Base-by-base conservation (phyloP, 2,113 vertebrate genomes). In the Lepus europaeus region DNA sequence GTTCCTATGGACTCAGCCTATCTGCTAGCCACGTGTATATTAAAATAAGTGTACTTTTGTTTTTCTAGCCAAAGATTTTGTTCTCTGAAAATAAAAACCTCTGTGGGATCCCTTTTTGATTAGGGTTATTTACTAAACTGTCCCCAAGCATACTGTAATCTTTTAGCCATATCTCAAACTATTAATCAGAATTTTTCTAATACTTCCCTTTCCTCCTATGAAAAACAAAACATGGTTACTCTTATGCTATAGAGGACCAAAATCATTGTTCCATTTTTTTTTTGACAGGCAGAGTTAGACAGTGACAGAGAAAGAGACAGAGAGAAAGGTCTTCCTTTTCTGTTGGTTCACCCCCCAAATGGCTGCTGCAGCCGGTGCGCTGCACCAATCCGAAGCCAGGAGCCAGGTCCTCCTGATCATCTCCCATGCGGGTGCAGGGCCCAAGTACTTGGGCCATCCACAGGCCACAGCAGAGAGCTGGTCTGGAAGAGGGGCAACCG, bases 41-140 rank as follows among this genome's bases (percentile, higher is more conserved):
- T 45, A 45, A 45, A 45, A 45, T 4, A 45, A 45, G 39, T 45
- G 39, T 56, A 29, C 12, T 12, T 19, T 31, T 39, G 49, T 92
- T 76, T 70, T 56, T 56, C 13, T 85, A 72, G 8, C n/a, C 36
- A 85, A 17, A 20, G 13, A n/a, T 88, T 92, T 82, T 87, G 53
- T 64, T 87, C 51, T 96, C 83, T 89, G 82, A 87, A 81, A 92
- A 69, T 89, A 83, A 91, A 91, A 96, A 82, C 56, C 22, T 69
- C 49, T 64, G 3, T 83, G 22, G 73, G 20, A 69, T 89, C 59
- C 25, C 85, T 63, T 93, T 87, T 78, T 59, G 19, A 17, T 87
- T 90, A 74, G 72, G 31, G 59, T 53, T 68, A 68, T 84, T 88
- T 91, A 70, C 80, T 92, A 53, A 87, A 56, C 72, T 83, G 39